These are phyloP conservation scores for Acanthurus lineatus DNA, from an alignment of 2,797 vertebrate species.

Conservation along the genomic window DNA sequence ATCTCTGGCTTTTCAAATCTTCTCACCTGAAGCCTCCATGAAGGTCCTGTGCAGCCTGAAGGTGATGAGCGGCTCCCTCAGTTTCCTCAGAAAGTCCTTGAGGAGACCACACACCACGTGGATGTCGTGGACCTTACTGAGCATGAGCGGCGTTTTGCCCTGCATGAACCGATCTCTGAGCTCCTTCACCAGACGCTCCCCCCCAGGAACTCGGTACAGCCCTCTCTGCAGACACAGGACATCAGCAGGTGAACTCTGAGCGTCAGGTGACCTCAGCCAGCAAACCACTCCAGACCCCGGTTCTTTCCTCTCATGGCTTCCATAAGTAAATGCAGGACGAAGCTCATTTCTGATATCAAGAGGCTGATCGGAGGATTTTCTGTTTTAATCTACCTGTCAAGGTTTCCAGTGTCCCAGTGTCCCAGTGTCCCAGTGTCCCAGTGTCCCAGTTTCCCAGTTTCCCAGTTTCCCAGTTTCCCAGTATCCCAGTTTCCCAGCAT, in stretches of 20 bases:
- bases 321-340: too few species aligned
- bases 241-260: background rate
- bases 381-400: too few species aligned
- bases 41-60: conserved; percentile 84
- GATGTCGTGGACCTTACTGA: conserved; percentile 86
- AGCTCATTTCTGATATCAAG: too few species aligned
- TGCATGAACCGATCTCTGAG: conserved; percentile 84
- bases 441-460: too few species aligned
- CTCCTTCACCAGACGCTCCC: conserved; percentile 87
- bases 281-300: too few species aligned
- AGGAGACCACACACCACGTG: conserved; percentile 90
- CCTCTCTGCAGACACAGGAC: conserved; percentile 81
- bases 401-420: too few species aligned
- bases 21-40: conserved; percentile 86
- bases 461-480: too few species aligned
- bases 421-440: too few species aligned
- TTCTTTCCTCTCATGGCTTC: too few species aligned
- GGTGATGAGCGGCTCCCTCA: conserved; percentile 86
- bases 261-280: too few species aligned
- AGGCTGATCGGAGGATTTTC: too few species aligned
- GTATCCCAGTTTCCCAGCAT: too few species aligned
- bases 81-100: conserved; percentile 90
- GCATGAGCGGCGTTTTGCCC: conserved; percentile 64
- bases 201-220: conserved; percentile 89
- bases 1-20: background rate